Evolutionary conservation across 1,140 invertebrate species (phyloP).

Genomic region (Brachionus koreanus): DNA sequence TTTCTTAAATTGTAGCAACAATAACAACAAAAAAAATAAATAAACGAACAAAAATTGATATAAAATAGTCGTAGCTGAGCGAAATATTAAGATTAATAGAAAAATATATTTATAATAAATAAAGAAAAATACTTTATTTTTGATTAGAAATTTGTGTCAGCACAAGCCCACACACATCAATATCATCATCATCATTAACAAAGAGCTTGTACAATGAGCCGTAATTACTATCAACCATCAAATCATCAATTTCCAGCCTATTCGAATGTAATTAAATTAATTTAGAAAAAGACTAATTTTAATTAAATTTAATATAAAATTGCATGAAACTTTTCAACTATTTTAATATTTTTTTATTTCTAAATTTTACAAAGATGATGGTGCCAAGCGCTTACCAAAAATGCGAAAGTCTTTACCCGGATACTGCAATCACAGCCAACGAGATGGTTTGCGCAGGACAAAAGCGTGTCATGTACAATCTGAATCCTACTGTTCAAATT

Average conservation of each 20-base stretch:
- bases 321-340: neutral
- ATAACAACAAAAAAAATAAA: slow-evolving; percentile 25
- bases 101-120: neutral
- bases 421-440: neutral
- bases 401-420: neutral
- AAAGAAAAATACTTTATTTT: neutral
- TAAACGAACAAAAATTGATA: slow-evolving; percentile 14
- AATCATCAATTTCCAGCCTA: slow-evolving; percentile 29
- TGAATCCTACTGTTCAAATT: neutral
- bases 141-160: neutral
- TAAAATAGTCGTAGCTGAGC: slow-evolving; percentile 27
- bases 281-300: neutral
- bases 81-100: slow-evolving; percentile 31
- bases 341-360: neutral
- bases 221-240: slow-evolving; percentile 26
- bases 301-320: neutral
- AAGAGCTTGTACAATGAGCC: neutral
- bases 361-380: neutral
- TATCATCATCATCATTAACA: neutral
- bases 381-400: slow-evolving; percentile 4
- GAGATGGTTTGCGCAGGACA: neutral
- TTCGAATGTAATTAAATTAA: neutral
- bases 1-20: slow-evolving; percentile 26
- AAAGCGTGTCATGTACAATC: neutral
- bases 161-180: neutral